phyloP scores from a whole-genome alignment of 2,797 vertebrate species.

The Salarias fasciatus region DNA sequence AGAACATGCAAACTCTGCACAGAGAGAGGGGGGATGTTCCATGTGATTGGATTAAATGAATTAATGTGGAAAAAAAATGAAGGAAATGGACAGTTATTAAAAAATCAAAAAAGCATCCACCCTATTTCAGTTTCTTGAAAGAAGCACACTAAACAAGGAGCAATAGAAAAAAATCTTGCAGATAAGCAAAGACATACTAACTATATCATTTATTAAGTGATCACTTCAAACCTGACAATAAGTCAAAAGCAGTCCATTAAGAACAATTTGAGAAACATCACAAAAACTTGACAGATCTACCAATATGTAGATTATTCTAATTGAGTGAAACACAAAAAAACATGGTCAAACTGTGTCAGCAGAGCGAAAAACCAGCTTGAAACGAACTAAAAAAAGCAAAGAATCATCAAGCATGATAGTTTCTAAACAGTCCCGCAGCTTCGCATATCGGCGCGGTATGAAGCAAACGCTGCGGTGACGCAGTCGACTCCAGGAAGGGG shows the following conservation, averaged over 20 bases:
- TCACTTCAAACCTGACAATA: neutral
- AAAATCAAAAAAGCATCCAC: too few species aligned
- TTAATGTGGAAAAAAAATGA: too few species aligned
- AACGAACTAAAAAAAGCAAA: neutral
- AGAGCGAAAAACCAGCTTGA: neutral
- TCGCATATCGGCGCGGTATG: constrained; percentile 9
- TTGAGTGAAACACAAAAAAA: neutral
- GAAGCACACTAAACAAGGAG: too few species aligned
- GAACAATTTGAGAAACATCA: too few species aligned
- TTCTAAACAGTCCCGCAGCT: neutral
- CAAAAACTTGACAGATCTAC: too few species aligned
- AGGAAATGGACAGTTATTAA: too few species aligned
- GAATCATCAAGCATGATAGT: neutral
- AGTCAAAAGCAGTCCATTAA: neutral
- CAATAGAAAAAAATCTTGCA: too few species aligned
- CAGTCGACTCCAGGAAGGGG: constrained; percentile 1
- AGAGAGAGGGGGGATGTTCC: too few species aligned
- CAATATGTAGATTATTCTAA: too few species aligned
- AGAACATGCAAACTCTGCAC: too few species aligned
- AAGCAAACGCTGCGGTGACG: constrained; percentile 5
- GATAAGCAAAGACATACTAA: neutral
- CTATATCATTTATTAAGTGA: neutral
- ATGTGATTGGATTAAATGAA: too few species aligned
- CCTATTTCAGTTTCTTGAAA: too few species aligned
- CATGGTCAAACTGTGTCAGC: neutral